Percentiles rank a stretch among this genome's conserved stretches.
These are phyloP conservation scores for Cyanocitta stelleri DNA, from an alignment of 2,113 vertebrate genomes.

Conservation along the genomic window DNA sequence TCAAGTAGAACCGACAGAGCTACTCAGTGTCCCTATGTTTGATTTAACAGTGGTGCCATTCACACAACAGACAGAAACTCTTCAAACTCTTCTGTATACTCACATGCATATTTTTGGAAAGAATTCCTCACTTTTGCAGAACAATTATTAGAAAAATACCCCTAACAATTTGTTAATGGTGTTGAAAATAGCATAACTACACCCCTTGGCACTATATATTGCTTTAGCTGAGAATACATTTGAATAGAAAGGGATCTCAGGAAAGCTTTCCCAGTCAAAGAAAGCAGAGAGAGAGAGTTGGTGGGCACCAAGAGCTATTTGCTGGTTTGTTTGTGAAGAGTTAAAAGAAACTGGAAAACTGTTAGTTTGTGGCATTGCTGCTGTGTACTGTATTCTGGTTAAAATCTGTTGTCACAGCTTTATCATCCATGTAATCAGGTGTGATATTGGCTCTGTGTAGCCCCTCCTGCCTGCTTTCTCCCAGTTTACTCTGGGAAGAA, in stretches of 20 bases:
- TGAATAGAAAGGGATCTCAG: not conserved
- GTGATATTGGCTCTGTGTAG: slow-evolving; percentile 31
- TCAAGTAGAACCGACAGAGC: slow-evolving; percentile 17
- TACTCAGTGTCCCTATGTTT: not conserved
- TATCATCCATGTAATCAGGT: slow-evolving; percentile 44
- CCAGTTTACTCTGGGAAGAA: slow-evolving; percentile 31
- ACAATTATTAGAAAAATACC: not conserved
- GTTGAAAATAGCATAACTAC: not conserved
- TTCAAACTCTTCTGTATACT: not conserved
- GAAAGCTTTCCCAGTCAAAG: not conserved
- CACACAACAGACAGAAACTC: not conserved
- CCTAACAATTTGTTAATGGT: not conserved
- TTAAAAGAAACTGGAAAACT: not conserved
- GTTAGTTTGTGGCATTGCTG: not conserved
- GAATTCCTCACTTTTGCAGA: not conserved
- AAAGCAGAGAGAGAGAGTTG: not conserved
- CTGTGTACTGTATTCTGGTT: not conserved
- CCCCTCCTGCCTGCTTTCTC: not conserved
- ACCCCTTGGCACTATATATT: not conserved
- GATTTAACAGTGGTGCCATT: not conserved
- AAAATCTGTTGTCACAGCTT: slow-evolving; percentile 35
- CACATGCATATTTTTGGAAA: not conserved
- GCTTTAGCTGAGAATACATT: not conserved
- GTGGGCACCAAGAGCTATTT: not conserved
- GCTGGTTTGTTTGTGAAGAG: not conserved